Evolutionary conservation across 2,888 invertebrate species (phyloP).

Genomic region (Didymodactylos carnosus): DNA sequence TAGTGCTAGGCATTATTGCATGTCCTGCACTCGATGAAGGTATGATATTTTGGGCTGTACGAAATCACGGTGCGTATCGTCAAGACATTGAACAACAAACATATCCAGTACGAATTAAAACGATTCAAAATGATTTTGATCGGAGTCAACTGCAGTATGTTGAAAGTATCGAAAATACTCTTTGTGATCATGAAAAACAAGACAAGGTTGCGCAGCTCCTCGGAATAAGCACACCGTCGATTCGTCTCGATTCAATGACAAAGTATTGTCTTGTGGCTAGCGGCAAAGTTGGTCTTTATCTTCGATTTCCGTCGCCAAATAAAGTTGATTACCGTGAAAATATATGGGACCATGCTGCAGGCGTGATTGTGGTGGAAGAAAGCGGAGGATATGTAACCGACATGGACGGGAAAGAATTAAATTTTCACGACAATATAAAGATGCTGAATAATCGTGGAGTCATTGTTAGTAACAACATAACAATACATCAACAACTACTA

Average conservation of each 20-base stretch:
- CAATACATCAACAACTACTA: background rate
- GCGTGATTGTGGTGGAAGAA: slow-evolving; percentile 67
- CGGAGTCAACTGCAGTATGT: background rate
- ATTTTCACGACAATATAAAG: background rate
- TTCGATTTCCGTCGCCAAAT: background rate
- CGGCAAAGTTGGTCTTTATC: background rate
- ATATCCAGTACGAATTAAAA: background rate
- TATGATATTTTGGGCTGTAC: background rate
- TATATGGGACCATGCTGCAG: slow-evolving; percentile 63
- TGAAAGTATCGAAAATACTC: background rate
- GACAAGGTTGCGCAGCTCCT: background rate
- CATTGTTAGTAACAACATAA: background rate
- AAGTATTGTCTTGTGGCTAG: background rate
- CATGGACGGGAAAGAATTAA: slow-evolving; percentile 37
- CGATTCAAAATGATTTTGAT: background rate
- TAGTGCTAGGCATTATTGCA: background rate
- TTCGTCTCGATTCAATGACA: background rate
- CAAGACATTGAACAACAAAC: background rate
- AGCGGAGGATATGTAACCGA: slow-evolving; percentile 78
- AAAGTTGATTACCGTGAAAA: background rate
- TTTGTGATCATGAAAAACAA: background rate
- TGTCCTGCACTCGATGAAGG: background rate
- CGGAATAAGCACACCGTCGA: background rate
- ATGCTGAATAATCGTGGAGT: background rate
- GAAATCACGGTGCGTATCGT: background rate